phyloP scores from a whole-genome alignment of 1,140 invertebrate species.

The Pseudachorutes palmiensis region DNA sequence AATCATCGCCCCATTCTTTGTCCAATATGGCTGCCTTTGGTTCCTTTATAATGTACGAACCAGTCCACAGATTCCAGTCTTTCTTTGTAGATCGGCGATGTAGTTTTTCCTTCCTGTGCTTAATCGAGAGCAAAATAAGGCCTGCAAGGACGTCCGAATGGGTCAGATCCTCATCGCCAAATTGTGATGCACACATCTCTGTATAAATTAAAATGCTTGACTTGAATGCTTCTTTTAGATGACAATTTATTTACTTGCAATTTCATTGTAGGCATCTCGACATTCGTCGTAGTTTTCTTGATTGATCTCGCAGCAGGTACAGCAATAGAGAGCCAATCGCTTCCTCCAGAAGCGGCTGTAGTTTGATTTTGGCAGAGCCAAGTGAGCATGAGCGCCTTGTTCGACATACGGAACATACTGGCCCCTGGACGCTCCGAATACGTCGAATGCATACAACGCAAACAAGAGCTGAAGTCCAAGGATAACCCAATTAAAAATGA shows the following conservation, averaged over 20 bases:
- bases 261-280: background rate
- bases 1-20: slow-evolving; percentile 40
- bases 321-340: no score
- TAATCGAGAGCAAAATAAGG: slow-evolving; percentile 64
- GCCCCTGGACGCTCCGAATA: background rate
- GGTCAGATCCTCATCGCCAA: slow-evolving; percentile 59
- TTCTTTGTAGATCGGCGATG: background rate
- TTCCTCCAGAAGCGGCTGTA: background rate
- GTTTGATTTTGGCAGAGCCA: background rate
- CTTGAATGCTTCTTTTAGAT: slow-evolving; percentile 10
- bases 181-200: background rate
- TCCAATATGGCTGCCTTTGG: background rate
- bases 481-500: background rate
- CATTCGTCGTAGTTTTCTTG: background rate
- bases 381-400: background rate
- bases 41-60: background rate
- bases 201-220: background rate
- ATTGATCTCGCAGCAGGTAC: background rate
- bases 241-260: no score
- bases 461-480: background rate
- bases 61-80: background rate
- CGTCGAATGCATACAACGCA: background rate
- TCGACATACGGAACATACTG: background rate
- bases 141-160: slow-evolving; percentile 82
- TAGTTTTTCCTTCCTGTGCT: slow-evolving; percentile 34